Base-by-base conservation (phyloP, 1,140 invertebrate genomes). In the Cylas formicarius region DNA sequence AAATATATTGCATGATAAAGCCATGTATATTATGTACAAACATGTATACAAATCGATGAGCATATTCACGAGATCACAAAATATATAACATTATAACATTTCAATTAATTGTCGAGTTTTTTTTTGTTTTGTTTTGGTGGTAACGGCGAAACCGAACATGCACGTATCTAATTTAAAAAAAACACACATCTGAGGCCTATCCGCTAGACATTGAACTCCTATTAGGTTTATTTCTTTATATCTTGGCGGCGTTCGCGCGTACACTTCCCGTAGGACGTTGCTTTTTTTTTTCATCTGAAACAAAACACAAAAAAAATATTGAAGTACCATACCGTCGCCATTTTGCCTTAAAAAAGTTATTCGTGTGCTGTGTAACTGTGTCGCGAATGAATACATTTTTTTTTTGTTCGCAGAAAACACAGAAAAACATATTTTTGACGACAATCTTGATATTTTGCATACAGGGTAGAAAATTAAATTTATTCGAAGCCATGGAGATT, bases 21-120 rank as follows among this genome's bases (percentile, higher is more conserved):
- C 39, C n/a, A 40, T 42, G 36, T 48, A 42, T 48, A 48, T 40
- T 47, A 48, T 40, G 29, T 40, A 48, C 36, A 48, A 48, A 48
- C 39, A 48, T 48, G 46, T 48, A 48, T 48, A 48, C 39, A 48
- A 48, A 48, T 48, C n/a, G 23, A 48, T 48, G 46, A 48, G 46
- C 46, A 48, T 48, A 48, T 37, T 27, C 46, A 48, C 38, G 46
- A 48, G 46, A 48, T 48, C 46, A 48, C 43, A 40, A 33, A 38
- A 36, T 28, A 37, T 40, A 48, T 37, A 42, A 40, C 31, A 42
- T 37, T 23, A 48, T 41, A n/a, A 34, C 17, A n/a, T n/a, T n/a
- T n/a, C n/a, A n/a, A n/a, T n/a, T n/a, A n/a, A n/a, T n/a, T n/a
- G 38, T 35, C 14, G 26, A 18, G 21, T 26, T 26, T 26, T 26